Evolutionary conservation across 2,113 vertebrate species (phyloP), one percentile per base, ranked within the genome.

Genomic region (Leuciscus idus): DNA sequence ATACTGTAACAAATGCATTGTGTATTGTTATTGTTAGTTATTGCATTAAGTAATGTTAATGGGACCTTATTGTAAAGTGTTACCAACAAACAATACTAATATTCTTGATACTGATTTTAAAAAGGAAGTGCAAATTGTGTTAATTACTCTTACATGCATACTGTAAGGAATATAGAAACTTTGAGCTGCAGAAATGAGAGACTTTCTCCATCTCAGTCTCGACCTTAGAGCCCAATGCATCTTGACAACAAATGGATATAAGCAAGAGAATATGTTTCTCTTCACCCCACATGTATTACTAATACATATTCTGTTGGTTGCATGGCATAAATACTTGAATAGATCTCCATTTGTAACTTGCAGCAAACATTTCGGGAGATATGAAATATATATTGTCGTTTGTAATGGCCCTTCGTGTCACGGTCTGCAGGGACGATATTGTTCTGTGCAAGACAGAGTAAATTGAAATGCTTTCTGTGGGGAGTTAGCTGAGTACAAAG

Each of bases 311-410:
- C 92, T 95, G 95, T 93, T 95, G 95, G 93, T 95, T 96, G 93
- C 96, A 96, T 93, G 93, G 93, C 97, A 97, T 97, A 95, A 97
- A 97, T 96, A 96, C 97, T 97, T 96, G 95, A 97, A 96, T 95
- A 95, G 94, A 91, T 92, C 94, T 97, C 95, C 96, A 95, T 97
- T 97, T 96, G 96, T 97, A 96, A 94, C 92, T 92, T 92, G 94
- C 91, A 92, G 94, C 88, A 94, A 96, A 94, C 93, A 85, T 92
- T 95, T 94, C 94, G 86, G 93, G 95, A 93, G 95, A 91, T 96
- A 97, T 98, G 94, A 98, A 98, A 97, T 97, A 98, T 98, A 95
- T 95, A 98, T 97, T 93, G 91, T 86, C 88, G 93, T 97, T 96
- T 96, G 96, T 97, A 97, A 97, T 95, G 95, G 96, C 89, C 94